Evolutionary conservation across 2,797 vertebrate genomes (phyloP).

Genomic region (Fringilla coelebs): DNA sequence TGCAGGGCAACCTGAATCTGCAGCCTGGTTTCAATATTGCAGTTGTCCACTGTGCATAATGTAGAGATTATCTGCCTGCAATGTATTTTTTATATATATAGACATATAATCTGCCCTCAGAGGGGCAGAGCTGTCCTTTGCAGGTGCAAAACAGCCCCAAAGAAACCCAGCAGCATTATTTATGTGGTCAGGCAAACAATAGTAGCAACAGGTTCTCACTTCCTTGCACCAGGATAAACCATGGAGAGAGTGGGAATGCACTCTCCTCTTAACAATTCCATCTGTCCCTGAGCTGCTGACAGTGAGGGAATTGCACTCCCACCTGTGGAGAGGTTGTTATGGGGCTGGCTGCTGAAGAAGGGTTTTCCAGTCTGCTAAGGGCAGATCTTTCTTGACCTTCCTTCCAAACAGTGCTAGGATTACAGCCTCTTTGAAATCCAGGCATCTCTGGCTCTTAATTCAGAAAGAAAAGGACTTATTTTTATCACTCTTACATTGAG

Average conservation of each 20-base stretch:
- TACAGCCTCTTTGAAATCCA: not conserved
- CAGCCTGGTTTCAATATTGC: not conserved
- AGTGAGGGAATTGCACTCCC: not conserved
- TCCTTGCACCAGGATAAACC: not conserved
- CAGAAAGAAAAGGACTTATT: not conserved
- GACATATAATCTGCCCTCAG: not conserved
- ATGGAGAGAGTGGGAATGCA: fast-evolving
- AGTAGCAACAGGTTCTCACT: not conserved
- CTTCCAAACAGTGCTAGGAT: not conserved
- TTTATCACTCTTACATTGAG: not conserved
- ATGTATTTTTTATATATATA: too few relatives aligned
- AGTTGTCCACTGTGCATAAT: not conserved
- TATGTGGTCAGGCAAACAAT: not conserved
- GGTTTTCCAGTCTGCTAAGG: not conserved
- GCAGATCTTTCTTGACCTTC: not conserved
- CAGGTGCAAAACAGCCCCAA: not conserved
- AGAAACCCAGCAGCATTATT: not conserved
- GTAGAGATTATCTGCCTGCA: not conserved
- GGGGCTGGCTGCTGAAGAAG: not conserved
- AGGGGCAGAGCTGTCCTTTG: not conserved
- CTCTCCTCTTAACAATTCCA: not conserved
- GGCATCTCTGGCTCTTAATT: not conserved
- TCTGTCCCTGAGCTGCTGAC: not conserved
- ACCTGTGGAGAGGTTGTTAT: not conserved
- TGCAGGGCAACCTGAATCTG: not conserved